Evolutionary conservation across 2,797 vertebrate species (phyloP).

Genomic region (Alcedo quadribrachys): DNA sequence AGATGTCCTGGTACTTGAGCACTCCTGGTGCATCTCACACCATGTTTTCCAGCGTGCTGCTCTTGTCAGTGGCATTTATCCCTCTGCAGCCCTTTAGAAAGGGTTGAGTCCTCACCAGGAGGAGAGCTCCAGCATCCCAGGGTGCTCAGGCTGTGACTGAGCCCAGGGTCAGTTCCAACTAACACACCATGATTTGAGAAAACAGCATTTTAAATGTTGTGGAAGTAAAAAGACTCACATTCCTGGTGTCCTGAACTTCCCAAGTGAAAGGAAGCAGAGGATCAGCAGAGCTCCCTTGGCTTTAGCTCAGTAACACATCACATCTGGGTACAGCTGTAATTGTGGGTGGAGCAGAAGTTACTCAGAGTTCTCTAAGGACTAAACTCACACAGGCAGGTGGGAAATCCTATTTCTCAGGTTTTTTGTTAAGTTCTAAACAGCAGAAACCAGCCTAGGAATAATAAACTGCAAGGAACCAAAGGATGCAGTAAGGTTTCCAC

Average conservation of each 20-base stretch:
- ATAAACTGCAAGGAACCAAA: background rate
- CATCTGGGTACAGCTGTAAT: background rate
- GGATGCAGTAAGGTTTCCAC: background rate
- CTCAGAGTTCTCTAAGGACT: background rate
- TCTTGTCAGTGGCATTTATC: background rate
- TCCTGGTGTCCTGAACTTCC: background rate
- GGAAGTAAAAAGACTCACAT: background rate
- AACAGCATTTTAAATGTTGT: background rate
- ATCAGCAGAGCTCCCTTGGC: background rate
- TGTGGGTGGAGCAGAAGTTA: background rate
- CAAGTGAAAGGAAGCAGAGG: background rate
- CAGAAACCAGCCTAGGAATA: background rate
- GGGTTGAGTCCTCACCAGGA: background rate
- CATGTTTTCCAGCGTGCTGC: background rate
- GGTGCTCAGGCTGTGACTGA: background rate
- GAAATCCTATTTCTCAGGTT: constrained; percentile 21
- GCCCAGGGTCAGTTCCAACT: background rate
- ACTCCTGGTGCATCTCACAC: background rate
- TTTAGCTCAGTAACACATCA: background rate
- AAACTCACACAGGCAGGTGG: background rate
- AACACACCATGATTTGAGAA: background rate
- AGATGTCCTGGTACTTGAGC: fast-evolving
- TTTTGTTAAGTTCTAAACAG: constrained; percentile 16
- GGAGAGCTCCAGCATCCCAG: background rate
- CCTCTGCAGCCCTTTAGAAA: background rate